These are phyloP conservation scores for Neoseiulus cucumeris DNA, from an alignment of 1,140 invertebrate species.

Conservation along the genomic window DNA sequence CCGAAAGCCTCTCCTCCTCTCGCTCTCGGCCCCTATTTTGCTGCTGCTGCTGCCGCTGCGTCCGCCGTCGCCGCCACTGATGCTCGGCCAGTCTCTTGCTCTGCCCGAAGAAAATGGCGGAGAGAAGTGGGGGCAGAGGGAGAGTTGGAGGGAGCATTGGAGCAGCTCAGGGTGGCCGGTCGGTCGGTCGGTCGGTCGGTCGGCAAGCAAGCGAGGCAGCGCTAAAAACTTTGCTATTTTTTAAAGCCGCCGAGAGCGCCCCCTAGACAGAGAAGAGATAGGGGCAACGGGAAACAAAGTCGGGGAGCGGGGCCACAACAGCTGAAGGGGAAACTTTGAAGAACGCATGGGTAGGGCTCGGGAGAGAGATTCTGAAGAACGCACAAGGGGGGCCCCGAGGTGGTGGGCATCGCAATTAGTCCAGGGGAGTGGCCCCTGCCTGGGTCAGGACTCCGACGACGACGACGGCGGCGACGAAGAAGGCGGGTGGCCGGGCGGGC, in stretches of 20 bases:
- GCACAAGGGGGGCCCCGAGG: background rate
- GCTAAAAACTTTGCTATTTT: constrained; percentile 12
- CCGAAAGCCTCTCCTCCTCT: background rate
- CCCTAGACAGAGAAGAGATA: background rate
- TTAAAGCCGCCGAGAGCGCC: constrained; percentile 9
- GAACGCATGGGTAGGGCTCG: too few relatives aligned
- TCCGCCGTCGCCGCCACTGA: background rate
- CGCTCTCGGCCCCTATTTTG: background rate
- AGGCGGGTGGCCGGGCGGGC: background rate
- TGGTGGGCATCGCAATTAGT: constrained; percentile 10
- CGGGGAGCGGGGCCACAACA: background rate
- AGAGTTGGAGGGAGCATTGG: background rate
- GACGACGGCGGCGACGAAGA: background rate
- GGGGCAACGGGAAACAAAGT: background rate
- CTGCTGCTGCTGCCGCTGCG: background rate
- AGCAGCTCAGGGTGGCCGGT: background rate
- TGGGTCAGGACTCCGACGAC: background rate
- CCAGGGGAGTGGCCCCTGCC: background rate
- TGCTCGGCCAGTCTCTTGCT: background rate
- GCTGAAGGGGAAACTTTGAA: too few relatives aligned
- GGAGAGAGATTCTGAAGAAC: too few relatives aligned
- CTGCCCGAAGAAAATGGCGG: background rate
- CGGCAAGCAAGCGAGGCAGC: background rate
- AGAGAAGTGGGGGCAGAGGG: background rate
- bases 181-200: background rate